These are phyloP conservation scores for Clusia tigrina DNA, from an alignment of 2,888 invertebrate species.

Conservation along the genomic window DNA sequence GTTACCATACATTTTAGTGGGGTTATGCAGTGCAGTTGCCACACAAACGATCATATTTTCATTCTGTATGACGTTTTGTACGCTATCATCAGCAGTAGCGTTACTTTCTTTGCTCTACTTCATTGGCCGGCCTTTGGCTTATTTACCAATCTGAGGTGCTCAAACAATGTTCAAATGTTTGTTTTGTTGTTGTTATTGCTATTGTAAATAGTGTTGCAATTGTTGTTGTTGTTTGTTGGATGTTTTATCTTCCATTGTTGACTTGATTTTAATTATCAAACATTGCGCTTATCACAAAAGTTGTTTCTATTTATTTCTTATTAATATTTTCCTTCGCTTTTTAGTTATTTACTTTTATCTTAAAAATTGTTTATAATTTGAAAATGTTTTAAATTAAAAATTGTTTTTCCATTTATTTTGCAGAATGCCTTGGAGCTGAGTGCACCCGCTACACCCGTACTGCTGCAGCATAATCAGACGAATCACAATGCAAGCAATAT, in stretches of 20 bases:
- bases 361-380: conserved; percentile 25
- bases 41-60: too few species aligned
- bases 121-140: neutral
- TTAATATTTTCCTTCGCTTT: neutral
- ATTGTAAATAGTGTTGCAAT: neutral
- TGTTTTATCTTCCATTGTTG: neutral
- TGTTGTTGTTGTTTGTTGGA: neutral
- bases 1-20: too few species aligned
- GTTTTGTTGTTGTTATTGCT: neutral
- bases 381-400: neutral
- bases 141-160: neutral
- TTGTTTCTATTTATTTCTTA: neutral
- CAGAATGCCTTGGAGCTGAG: conserved; percentile 91
- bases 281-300: neutral
- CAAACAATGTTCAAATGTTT: neutral
- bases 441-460: conserved; percentile 87
- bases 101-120: too few species aligned
- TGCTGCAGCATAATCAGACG: conserved; percentile 71
- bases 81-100: too few species aligned
- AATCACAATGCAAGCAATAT: conserved; percentile 2
- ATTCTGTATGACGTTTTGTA: too few species aligned
- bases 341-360: too few species aligned
- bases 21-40: too few species aligned
- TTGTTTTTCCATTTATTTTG: neutral
- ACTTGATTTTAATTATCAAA: neutral